phyloP scores from a whole-genome alignment of 2,888 invertebrate species.

The Rugalucina vietnamica region DNA sequence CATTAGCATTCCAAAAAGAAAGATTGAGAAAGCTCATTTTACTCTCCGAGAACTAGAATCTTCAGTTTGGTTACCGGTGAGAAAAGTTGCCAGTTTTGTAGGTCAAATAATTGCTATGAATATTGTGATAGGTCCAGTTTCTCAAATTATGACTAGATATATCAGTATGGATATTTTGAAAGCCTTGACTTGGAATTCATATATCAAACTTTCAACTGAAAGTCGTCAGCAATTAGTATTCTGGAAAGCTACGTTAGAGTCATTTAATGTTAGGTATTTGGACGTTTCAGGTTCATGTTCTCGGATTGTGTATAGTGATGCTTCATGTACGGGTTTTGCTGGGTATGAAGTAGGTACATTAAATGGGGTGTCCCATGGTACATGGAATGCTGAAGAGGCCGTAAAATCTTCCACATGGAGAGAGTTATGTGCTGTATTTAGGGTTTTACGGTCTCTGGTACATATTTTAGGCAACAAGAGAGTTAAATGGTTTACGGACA shows the following conservation, averaged over 20 bases:
- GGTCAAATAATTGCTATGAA: slow-evolving; percentile 35
- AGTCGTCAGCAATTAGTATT: not conserved
- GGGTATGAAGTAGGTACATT: slow-evolving; percentile 32
- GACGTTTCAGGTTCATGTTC: not conserved
- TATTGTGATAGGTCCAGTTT: slow-evolving; percentile 26
- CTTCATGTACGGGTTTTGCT: slow-evolving; percentile 11
- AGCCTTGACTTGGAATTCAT: slow-evolving; percentile 29
- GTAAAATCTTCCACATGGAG: slow-evolving; percentile 36
- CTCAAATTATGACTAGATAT: slow-evolving; percentile 28
- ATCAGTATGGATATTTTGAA: slow-evolving; percentile 23
- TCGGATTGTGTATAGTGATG: slow-evolving; percentile 35
- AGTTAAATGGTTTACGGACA: slow-evolving; percentile 45
- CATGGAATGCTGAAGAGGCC: slow-evolving; percentile 14
- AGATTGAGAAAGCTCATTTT: slow-evolving; percentile 13
- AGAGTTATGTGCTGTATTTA: slow-evolving; percentile 30
- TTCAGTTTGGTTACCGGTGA: slow-evolving; percentile 6
- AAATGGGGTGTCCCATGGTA: slow-evolving; percentile 24
- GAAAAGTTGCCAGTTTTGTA: slow-evolving; percentile 23
- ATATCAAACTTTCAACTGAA: slow-evolving; percentile 4
- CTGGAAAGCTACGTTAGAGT: not conserved
- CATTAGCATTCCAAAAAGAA: slow-evolving; percentile 28
- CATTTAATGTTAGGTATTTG: not conserved
- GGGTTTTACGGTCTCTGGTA: slow-evolving; percentile 15
- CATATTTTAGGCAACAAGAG: slow-evolving; percentile 21
- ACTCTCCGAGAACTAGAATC: not conserved